Percentiles rank a stretch among this genome's conserved stretches.
phyloP scores from a whole-genome alignment of 2,113 vertebrate species.

The Myotis yumanensis region DNA sequence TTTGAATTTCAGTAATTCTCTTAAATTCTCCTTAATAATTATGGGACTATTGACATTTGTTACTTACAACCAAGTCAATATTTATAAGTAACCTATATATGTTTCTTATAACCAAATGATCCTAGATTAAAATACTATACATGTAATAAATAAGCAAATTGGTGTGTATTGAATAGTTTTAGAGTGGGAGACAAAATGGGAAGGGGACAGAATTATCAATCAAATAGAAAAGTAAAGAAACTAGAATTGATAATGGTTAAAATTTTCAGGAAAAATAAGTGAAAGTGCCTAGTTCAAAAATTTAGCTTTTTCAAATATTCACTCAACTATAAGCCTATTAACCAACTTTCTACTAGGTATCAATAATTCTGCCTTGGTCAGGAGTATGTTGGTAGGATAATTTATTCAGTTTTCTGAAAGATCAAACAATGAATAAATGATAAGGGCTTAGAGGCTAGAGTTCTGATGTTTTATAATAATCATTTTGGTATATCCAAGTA shows the following conservation, averaged over 20 bases:
- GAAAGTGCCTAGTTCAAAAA: background rate
- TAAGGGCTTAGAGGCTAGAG: rapidly evolving
- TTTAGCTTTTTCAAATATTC: background rate
- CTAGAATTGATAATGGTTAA: background rate
- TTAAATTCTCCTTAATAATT: background rate
- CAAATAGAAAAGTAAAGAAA: background rate
- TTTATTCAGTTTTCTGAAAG: background rate
- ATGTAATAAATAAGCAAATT: background rate
- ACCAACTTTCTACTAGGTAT: background rate
- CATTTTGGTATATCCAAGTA: background rate
- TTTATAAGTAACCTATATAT: background rate
- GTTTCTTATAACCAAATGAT: background rate
- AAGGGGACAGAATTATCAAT: background rate
- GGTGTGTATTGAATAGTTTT: background rate
- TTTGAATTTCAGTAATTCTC: background rate
- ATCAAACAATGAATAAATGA: background rate
- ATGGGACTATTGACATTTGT: background rate
- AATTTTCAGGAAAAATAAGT: background rate
- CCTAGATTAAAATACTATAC: background rate
- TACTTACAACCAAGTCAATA: background rate
- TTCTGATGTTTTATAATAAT: background rate
- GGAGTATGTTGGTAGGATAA: background rate
- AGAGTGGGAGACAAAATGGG: background rate
- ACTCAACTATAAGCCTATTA: background rate
- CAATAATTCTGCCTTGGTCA: background rate